Base-by-base conservation (phyloP, 23 tunicate species). In the Trididemnum nubilum region DNA sequence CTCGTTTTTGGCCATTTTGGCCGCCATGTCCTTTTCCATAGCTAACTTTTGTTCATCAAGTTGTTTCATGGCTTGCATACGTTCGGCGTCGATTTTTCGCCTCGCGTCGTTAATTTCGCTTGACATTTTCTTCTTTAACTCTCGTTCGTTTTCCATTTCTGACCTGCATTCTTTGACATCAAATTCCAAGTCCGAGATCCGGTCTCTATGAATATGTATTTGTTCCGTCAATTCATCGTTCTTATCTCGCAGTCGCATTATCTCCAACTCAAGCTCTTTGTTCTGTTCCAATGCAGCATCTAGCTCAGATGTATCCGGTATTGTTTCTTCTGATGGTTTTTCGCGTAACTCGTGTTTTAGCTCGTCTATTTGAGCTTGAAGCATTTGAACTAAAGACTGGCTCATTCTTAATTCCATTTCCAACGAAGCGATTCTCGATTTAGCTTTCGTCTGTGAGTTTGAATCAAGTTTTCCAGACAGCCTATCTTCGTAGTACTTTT, bases 401-500 rank as follows among this genome's bases (percentile, higher is more conserved):
- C 77, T 72, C 40, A 54, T 34, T 4, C 61, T 44, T 12, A 86
- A 30, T 67, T 91, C 87, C 31, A 81, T 74, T 39, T 91, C 84
- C 73, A 91, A 36, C 33, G 82, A 36, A 0, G 80, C 66, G 35
- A 91, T 78, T 40, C 28, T 85, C 36, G 75, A 58, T 77, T 76
- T 85, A 3, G 60, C 35, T 67, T 81, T 82, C n/a, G 23, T 71
- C 33, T 70, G 69, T 51, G 76, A 32, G 2, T 81, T 64, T 33
- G 87, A 73, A n/a, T 90, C 58, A 24, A 85, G 76, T 71, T 85
- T 85, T 23, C 90, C 97, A 4, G 88, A 85, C 76, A 91, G 64
- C 81, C 81, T 85, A 3, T 77, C 90, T 38, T 92, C 91, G 63
- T 92, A 92, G 52, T 85, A 92, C 61, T 86, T 92, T 38, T 87